Evolutionary conservation across 2,888 invertebrate species (phyloP).

Genomic region (Fragum sueziense): DNA sequence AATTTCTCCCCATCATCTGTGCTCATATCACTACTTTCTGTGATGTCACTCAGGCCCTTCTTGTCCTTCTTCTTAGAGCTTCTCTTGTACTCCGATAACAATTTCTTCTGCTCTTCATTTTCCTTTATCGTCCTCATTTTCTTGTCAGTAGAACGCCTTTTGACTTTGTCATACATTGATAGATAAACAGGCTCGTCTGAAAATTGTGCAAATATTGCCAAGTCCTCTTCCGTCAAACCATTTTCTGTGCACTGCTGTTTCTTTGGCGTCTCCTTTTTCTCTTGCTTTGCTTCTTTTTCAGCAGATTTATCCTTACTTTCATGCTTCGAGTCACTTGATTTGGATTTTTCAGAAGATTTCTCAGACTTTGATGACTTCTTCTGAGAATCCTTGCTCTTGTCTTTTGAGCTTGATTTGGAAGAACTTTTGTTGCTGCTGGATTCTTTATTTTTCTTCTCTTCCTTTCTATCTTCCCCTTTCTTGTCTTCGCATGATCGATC

Average conservation of each 20-base stretch:
- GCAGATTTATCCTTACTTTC: conserved; percentile 45
- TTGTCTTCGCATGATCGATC: conserved; percentile 53
- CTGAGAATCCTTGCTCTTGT: conserved; percentile 50
- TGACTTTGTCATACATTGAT: conserved; percentile 96
- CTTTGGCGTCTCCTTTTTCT: conserved; percentile 41
- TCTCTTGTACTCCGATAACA: conserved; percentile 67
- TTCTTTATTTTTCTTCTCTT: conserved; percentile 45
- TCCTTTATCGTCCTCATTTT: conserved; percentile 82
- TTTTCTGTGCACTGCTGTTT: conserved; percentile 42
- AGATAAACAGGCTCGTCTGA: conserved; percentile 93
- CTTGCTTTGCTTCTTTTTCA: conserved; percentile 28
- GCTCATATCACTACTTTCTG: conserved; percentile 67
- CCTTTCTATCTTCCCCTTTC: conserved; percentile 42
- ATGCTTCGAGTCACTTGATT: conserved; percentile 34
- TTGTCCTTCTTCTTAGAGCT: conserved; percentile 63
- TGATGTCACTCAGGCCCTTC: conserved; percentile 67
- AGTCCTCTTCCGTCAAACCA: conserved; percentile 62
- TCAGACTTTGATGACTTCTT: conserved; percentile 53
- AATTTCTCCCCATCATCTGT: conserved; percentile 59
- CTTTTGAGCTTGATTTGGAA: conserved; percentile 53
- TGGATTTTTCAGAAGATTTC: conserved; percentile 42
- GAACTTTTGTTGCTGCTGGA: conserved; percentile 27
- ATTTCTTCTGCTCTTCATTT: conserved; percentile 63
- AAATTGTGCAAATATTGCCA: conserved; percentile 64
- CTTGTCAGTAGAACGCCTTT: conserved; percentile 74